Conservation (phyloP, 2,888 invertebrate species). For the Eristalis arbustorum region DNA sequence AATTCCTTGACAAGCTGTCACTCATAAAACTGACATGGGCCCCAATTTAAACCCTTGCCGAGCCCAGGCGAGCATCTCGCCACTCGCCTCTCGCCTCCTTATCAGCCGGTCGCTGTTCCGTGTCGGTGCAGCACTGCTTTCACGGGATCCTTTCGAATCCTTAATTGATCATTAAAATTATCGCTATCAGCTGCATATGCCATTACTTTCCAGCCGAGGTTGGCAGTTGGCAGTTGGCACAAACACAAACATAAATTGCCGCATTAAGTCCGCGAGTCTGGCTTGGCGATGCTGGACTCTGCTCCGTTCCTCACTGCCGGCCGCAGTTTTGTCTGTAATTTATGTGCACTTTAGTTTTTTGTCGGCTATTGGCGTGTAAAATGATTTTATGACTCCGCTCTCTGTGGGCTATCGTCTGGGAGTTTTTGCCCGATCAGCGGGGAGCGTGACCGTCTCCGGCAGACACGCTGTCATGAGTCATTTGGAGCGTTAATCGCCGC, state of each 20-base stretch:
- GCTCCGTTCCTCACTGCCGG: not conserved
- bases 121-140: not conserved
- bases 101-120: not conserved
- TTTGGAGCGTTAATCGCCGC: slow-evolving; percentile 26
- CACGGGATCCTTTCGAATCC: slow-evolving; percentile 42
- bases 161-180: slow-evolving; percentile 55
- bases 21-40: slow-evolving; percentile 49
- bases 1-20: slow-evolving; percentile 51
- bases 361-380: slow-evolving; percentile 23
- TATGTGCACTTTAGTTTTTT: slow-evolving; percentile 20
- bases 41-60: not conserved
- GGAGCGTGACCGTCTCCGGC: slow-evolving; percentile 5
- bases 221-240: no score
- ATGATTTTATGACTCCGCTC: not conserved
- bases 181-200: slow-evolving; percentile 15
- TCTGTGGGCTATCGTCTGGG: not conserved
- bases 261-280: not conserved
- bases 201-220: not conserved
- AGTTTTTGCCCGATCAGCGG: not conserved
- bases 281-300: not conserved
- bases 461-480: slow-evolving; percentile 22
- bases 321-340: slow-evolving; percentile 19
- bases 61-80: no score
- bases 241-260: not conserved
- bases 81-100: not conserved